Percentiles rank a stretch among this genome's conserved stretches.
These are phyloP conservation scores for Myripristis murdjan DNA, from an alignment of 2,797 vertebrate species.

Conservation along the genomic window DNA sequence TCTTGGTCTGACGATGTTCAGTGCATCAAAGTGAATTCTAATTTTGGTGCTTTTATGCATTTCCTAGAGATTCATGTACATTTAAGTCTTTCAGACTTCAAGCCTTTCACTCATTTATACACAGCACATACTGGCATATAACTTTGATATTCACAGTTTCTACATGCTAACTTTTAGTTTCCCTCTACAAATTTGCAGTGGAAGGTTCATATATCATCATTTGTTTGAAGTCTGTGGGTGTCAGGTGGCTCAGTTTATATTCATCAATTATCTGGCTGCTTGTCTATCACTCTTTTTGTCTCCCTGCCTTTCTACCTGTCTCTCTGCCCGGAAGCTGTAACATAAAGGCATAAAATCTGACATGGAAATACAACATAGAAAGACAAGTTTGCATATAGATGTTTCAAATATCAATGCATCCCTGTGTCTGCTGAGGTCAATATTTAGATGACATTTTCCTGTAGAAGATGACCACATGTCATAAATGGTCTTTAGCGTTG, in stretches of 20 bases:
- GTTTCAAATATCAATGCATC: no score
- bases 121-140: no score
- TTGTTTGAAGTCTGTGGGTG: conserved; percentile 32
- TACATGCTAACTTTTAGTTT: no score
- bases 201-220: conserved; percentile 14
- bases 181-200: neutral
- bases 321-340: conserved; percentile 10
- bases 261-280: neutral
- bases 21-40: conserved; percentile 4
- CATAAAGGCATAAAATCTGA: conserved; percentile 15
- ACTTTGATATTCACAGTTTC: no score
- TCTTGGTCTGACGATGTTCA: conserved; percentile 21
- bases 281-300: conserved; percentile 1
- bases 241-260: conserved; percentile 42
- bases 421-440: conserved; percentile 3
- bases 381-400: no score
- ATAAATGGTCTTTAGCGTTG: no score
- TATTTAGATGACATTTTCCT: no score
- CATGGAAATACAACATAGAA: neutral
- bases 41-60: no score
- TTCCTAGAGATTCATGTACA: no score
- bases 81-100: no score
- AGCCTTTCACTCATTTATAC: no score
- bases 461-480: no score
- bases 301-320: neutral